phyloP scores from a whole-genome alignment of 2,797 vertebrate species.

The Notamacropus eugenii region DNA sequence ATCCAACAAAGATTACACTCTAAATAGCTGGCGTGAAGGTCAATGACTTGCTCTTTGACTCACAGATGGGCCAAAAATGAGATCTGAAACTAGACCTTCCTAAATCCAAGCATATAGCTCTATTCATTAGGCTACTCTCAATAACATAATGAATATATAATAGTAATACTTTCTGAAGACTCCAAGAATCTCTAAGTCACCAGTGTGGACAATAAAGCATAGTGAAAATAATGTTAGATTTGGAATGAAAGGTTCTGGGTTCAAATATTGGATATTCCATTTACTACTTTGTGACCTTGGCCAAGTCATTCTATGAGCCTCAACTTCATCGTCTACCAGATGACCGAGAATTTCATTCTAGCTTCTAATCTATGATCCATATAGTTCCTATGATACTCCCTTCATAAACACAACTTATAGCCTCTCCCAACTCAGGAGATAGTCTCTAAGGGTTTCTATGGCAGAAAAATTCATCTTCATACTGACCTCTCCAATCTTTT shows the following conservation, averaged over 20 bases:
- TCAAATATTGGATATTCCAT: not conserved
- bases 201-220: not conserved
- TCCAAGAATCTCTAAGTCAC: not conserved
- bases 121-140: not conserved
- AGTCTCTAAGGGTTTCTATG: not conserved
- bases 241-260: not conserved
- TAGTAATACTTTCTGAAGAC: not conserved
- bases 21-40: not conserved
- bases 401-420: not conserved
- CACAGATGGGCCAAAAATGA: not conserved
- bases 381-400: not conserved
- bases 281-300: not conserved
- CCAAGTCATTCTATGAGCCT: not conserved
- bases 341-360: not conserved
- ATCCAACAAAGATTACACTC: not conserved
- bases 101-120: not conserved
- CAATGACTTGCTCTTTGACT: not conserved
- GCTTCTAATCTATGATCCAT: not conserved
- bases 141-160: not conserved
- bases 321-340: not conserved
- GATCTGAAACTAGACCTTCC: not conserved
- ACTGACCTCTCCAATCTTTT: not conserved
- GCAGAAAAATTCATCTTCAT: not conserved
- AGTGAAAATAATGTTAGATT: not conserved
- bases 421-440: not conserved